Conservation (phyloP, 2,797 vertebrate species). For the Alauda arvensis region DNA sequence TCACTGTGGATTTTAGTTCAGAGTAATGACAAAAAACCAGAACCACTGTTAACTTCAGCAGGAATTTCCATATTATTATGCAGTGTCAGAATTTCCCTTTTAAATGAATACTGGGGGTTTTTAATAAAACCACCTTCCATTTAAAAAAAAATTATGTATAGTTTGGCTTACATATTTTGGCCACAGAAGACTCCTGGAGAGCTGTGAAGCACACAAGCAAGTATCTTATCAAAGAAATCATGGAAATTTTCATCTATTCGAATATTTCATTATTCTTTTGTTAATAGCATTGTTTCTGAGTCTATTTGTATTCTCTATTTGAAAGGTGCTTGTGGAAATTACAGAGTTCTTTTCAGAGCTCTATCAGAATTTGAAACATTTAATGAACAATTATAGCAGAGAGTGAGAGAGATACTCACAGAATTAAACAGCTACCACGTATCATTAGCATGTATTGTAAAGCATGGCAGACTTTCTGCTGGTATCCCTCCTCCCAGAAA, state of each 20-base stretch:
- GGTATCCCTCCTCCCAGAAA: background rate
- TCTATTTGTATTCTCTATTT: background rate
- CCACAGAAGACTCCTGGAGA: background rate
- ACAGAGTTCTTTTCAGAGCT: background rate
- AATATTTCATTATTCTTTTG: background rate
- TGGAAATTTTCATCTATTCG: background rate
- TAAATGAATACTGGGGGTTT: background rate
- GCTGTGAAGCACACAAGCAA: background rate
- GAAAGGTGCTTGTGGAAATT: background rate
- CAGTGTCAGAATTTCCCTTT: background rate
- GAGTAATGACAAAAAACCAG: background rate
- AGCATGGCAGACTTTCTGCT: background rate
- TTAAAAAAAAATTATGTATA: background rate
- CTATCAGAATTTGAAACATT: background rate
- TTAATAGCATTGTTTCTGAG: background rate
- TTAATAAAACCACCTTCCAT: background rate
- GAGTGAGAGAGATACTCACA: background rate
- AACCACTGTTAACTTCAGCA: background rate
- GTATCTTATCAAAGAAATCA: background rate
- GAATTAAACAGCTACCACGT: background rate
- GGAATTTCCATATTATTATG: background rate
- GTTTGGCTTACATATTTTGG: background rate
- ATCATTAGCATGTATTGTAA: background rate
- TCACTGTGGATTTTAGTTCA: background rate
- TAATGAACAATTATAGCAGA: background rate